Conservation (phyloP, 2,797 vertebrate genomes). For the Aplochiton taeniatus region DNA sequence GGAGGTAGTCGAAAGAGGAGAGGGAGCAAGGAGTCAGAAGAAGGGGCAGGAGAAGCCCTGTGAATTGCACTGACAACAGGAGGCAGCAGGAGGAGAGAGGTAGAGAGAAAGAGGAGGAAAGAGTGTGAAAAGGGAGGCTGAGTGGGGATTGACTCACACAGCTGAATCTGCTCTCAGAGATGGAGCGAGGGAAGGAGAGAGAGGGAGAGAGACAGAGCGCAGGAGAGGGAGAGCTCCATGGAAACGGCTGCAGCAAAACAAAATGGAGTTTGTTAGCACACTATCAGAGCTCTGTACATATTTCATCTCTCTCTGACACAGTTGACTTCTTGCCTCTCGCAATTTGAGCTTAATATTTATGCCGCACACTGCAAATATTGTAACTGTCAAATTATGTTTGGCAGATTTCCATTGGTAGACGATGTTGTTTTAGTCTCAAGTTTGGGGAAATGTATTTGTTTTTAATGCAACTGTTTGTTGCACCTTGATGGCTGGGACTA, state of each 20-base stretch:
- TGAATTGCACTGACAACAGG: background rate
- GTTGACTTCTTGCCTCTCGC: slow-evolving; percentile 39
- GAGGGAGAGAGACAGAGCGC: slow-evolving; percentile 28
- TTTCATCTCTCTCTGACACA: slow-evolving; percentile 57
- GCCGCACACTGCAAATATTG: slow-evolving; percentile 31
- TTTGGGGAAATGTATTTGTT: slow-evolving; percentile 20
- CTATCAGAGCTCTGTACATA: slow-evolving; percentile 60
- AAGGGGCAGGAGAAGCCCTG: background rate
- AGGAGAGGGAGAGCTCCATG: slow-evolving; percentile 66
- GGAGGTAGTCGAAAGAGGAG: background rate
- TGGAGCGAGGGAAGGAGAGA: slow-evolving; percentile 1
- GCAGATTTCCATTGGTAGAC: slow-evolving; percentile 32
- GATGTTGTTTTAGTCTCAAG: slow-evolving; percentile 22
- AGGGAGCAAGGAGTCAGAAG: background rate
- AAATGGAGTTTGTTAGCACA: slow-evolving; percentile 74
- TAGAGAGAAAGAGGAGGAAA: slow-evolving; percentile 32
- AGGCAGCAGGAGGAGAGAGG: slow-evolving; percentile 27
- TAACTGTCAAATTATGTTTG: slow-evolving; percentile 45
- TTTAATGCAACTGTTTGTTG: slow-evolving; percentile 22
- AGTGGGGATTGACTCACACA: slow-evolving; percentile 63
- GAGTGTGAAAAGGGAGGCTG: slow-evolving; percentile 23
- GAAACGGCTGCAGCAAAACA: slow-evolving; percentile 73
- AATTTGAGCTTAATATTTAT: slow-evolving; percentile 46
- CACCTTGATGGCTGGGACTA: slow-evolving; percentile 16
- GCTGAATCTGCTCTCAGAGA: slow-evolving; percentile 68